Percentiles rank a stretch among this genome's conserved stretches.
Conservation (phyloP, 2,888 invertebrate species). For the Tipula helvola region DNA sequence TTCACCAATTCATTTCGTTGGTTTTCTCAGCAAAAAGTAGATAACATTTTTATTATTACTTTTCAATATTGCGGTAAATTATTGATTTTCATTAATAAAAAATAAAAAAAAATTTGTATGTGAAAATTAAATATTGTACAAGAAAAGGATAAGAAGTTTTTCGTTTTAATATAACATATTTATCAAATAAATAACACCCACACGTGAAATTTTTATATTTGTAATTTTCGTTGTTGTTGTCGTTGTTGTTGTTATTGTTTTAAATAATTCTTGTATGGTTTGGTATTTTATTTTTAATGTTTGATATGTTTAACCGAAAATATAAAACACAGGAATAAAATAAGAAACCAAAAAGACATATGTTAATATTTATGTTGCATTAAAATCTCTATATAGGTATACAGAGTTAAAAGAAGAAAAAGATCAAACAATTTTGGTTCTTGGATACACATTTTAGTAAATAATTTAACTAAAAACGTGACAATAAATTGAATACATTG, state of each 20-base stretch:
- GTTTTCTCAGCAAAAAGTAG: not conserved
- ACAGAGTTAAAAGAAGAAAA: not conserved
- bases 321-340: not conserved
- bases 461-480: not conserved
- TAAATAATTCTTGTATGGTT: not conserved
- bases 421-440: not conserved
- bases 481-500: not conserved
- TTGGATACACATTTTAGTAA: not conserved
- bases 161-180: not conserved
- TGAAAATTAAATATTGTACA: not conserved
- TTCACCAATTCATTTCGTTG: not conserved
- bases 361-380: constrained; percentile 4
- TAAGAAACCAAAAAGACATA: not conserved
- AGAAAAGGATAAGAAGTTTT: not conserved
- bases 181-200: constrained; percentile 1
- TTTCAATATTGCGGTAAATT: not conserved
- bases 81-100: not conserved
- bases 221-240: not conserved
- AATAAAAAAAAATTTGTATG: not conserved
- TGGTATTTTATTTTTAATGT: not conserved
- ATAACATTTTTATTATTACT: not conserved
- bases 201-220: not conserved
- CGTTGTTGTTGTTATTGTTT: not conserved
- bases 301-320: not conserved
- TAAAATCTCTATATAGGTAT: not conserved